Conservation (phyloP, 2,113 vertebrate genomes). For the Camelus bactrianus region DNA sequence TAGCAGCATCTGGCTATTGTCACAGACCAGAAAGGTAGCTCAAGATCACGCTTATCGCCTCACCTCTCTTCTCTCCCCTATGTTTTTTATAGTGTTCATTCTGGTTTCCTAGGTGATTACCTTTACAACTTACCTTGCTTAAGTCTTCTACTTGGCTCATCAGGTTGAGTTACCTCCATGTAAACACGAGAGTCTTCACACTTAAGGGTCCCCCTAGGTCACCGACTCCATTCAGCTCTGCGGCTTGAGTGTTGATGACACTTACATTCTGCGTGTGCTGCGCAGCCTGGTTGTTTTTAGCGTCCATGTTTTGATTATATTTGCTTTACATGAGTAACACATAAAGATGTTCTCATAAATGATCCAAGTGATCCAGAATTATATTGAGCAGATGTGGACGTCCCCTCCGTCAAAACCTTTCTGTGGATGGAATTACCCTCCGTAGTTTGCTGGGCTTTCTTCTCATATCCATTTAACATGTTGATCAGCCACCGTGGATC, state of each 20-base stretch:
- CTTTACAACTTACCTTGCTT: neutral
- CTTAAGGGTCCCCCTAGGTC: neutral
- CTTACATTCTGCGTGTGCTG: neutral
- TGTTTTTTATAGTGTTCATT: neutral
- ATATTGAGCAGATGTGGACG: neutral
- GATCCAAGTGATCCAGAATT: neutral
- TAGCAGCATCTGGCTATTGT: neutral
- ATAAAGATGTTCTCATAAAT: neutral
- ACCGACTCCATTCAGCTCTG: neutral
- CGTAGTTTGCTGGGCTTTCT: too few relatives aligned
- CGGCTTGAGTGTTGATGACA: neutral
- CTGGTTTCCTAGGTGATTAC: neutral
- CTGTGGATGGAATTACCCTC: neutral
- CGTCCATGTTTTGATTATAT: neutral
- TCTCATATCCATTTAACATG: neutral
- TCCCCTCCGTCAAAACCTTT: neutral
- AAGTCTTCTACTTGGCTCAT: neutral
- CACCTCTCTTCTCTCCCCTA: too few relatives aligned
- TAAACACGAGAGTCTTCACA: neutral
- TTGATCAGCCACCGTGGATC: too few relatives aligned
- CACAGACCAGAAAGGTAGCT: neutral
- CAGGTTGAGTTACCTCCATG: neutral
- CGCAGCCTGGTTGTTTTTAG: neutral
- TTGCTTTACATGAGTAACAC: neutral
- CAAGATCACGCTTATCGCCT: fast-evolving